These are phyloP conservation scores for Sanderia malayensis DNA, from an alignment of 30 jellyfish, hydroid and myxozoan genomes.

Conservation along the genomic window DNA sequence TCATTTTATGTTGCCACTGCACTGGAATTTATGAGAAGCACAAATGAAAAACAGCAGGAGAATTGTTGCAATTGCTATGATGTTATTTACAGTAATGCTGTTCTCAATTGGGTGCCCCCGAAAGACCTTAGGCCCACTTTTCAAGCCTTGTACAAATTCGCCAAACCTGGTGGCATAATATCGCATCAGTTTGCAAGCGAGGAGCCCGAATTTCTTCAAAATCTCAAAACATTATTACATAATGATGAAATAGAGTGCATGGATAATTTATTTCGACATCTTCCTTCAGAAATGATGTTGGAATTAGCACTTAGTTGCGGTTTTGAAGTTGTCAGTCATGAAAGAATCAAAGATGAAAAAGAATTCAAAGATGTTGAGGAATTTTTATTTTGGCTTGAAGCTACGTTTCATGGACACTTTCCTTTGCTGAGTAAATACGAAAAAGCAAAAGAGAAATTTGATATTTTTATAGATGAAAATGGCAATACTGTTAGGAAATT, in stretches of 20 bases:
- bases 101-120: neutral
- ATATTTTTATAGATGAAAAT: neutral
- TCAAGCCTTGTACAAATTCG: neutral
- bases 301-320: neutral
- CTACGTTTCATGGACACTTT: neutral
- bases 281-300: neutral
- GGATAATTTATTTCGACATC: neutral
- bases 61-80: neutral
- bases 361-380: neutral
- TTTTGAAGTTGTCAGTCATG: neutral
- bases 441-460: neutral
- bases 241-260: neutral
- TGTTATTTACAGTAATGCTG: neutral
- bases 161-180: neutral
- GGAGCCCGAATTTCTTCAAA: neutral
- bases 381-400: neutral
- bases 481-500: too few relatives aligned
- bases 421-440: neutral
- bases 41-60: too few relatives aligned
- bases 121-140: neutral
- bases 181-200: neutral
- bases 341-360: too few relatives aligned
- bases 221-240: neutral
- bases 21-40: too few relatives aligned
- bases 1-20: too few relatives aligned